Evolutionary conservation across 2,113 vertebrate genomes (phyloP).

Genomic region (Sinocyclocheilus grahami): DNA sequence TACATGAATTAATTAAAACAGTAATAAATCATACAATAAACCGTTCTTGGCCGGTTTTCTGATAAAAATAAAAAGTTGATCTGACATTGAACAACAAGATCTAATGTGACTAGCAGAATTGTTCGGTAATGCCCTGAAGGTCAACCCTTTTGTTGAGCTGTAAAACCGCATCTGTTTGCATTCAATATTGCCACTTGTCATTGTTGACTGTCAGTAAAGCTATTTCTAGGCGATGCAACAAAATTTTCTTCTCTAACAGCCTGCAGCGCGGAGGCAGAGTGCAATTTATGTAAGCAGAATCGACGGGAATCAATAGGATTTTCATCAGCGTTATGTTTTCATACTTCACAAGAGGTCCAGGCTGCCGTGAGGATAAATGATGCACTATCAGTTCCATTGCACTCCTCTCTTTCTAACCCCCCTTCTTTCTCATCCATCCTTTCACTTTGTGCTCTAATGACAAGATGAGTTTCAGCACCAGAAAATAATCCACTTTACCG

Average conservation of each 20-base stretch:
- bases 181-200: slow-evolving; percentile 44
- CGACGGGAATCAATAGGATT: slow-evolving; percentile 73
- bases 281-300: slow-evolving; percentile 76
- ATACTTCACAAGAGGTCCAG: slow-evolving; percentile 66
- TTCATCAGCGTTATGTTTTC: slow-evolving; percentile 79
- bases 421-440: slow-evolving; percentile 35
- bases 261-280: slow-evolving; percentile 63
- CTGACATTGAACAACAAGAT: neutral
- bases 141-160: slow-evolving; percentile 33
- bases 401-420: slow-evolving; percentile 9
- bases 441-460: slow-evolving; percentile 45
- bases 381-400: slow-evolving; percentile 62
- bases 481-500: slow-evolving; percentile 63
- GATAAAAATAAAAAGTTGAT: neutral
- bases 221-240: slow-evolving; percentile 62
- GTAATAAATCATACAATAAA: neutral
- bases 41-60: no score
- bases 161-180: slow-evolving; percentile 35
- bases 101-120: neutral
- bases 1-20: slow-evolving; percentile 28
- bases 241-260: slow-evolving; percentile 61
- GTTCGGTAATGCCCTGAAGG: neutral
- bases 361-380: slow-evolving; percentile 71
- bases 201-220: slow-evolving; percentile 48
- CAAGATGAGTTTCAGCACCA: slow-evolving; percentile 58